Evolutionary conservation across 2,888 invertebrate genomes (phyloP).

Genomic region (Cephalotes varians): DNA sequence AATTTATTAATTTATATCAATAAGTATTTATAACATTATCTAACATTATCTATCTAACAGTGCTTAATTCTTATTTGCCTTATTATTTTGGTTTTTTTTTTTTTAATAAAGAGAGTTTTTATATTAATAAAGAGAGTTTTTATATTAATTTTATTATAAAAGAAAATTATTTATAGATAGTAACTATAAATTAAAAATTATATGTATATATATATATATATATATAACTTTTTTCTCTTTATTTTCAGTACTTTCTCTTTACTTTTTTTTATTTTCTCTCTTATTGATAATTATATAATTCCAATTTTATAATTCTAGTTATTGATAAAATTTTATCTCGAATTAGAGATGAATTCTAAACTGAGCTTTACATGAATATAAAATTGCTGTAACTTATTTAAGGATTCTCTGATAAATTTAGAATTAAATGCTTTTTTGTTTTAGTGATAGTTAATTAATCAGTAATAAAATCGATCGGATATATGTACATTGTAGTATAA

Average conservation of each 20-base stretch:
- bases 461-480: background rate
- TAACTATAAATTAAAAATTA: background rate
- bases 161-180: background rate
- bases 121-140: too few species aligned
- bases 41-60: too few species aligned
- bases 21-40: too few species aligned
- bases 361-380: background rate
- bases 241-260: too few species aligned
- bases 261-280: too few species aligned
- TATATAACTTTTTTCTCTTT: background rate
- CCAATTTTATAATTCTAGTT: background rate
- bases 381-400: background rate
- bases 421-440: background rate
- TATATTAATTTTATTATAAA: too few species aligned
- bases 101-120: too few species aligned
- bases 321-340: background rate
- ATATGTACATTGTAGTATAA: too few species aligned
- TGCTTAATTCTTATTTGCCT: too few species aligned
- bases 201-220: too few species aligned
- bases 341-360: background rate
- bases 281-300: background rate
- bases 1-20: too few species aligned
- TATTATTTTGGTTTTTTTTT: too few species aligned
- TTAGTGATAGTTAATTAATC: background rate
- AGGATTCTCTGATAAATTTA: background rate